Percentiles rank a stretch among this genome's conserved stretches.
Evolutionary conservation across 2,888 invertebrate genomes (phyloP).

Genomic region (Cacoxenus indagator): DNA sequence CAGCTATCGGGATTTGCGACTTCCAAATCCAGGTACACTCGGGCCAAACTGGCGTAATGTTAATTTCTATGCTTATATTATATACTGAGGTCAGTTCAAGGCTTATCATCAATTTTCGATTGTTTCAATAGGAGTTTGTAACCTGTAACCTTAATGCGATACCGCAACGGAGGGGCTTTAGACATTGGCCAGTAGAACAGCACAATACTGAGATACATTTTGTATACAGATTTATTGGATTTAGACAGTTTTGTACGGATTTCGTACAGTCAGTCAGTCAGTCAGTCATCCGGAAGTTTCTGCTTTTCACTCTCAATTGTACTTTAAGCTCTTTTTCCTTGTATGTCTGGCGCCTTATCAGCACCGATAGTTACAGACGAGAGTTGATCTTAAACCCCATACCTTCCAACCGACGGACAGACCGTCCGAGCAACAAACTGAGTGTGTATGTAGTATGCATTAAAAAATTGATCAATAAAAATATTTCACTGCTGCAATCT

Average conservation of each 20-base stretch:
- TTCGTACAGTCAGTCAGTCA: neutral
- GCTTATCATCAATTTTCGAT: neutral
- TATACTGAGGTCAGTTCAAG: neutral
- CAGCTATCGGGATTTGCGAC: neutral
- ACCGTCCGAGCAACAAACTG: neutral
- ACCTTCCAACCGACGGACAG: neutral
- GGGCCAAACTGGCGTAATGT: neutral
- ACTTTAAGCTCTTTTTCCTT: constrained; percentile 12
- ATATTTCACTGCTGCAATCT: constrained; percentile 4
- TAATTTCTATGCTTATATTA: neutral
- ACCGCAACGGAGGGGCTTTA: neutral
- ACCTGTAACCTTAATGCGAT: constrained; percentile 4
- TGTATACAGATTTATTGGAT: neutral
- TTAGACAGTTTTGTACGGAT: neutral
- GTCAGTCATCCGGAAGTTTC: constrained; percentile 7
- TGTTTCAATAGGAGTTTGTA: neutral
- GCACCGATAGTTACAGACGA: constrained; percentile 10
- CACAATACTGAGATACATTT: neutral
- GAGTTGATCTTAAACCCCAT: neutral
- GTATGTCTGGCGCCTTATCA: constrained; percentile 15
- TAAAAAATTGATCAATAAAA: constrained; percentile 12
- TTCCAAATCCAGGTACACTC: neutral
- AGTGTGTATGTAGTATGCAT: neutral
- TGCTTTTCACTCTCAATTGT: constrained; percentile 19
- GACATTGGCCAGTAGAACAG: constrained; percentile 1